Evolutionary conservation across 2,888 invertebrate species (phyloP).

Genomic region (Opisthograptis luteolata): DNA sequence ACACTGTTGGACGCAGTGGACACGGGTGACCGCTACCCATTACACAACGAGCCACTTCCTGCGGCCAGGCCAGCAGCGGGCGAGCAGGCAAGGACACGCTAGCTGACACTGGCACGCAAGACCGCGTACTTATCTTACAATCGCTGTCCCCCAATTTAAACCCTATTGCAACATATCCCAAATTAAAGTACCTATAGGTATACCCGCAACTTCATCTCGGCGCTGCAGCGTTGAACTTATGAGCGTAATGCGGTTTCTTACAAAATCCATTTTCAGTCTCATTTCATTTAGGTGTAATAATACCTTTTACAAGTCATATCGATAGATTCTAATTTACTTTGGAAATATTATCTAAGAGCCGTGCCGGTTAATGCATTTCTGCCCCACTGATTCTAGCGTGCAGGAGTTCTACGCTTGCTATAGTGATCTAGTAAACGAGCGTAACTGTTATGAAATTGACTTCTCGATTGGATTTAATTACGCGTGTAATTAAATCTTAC

Average conservation of each 20-base stretch:
- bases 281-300: no score
- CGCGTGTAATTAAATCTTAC: constrained; percentile 62
- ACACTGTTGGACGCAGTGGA: constrained; percentile 59
- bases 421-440: constrained; percentile 43
- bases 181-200: constrained; percentile 22
- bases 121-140: constrained; percentile 52
- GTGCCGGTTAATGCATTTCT: constrained; percentile 7
- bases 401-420: constrained; percentile 25
- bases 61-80: constrained; percentile 52
- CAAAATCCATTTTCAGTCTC: background rate
- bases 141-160: constrained; percentile 42
- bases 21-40: constrained; percentile 72
- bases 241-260: background rate
- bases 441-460: constrained; percentile 52
- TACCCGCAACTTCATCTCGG: no score
- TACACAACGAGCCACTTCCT: constrained; percentile 77
- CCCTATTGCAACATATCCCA: constrained; percentile 31
- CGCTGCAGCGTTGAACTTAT: constrained; percentile 6
- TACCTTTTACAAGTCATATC: no score
- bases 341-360: background rate
- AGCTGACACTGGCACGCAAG: constrained; percentile 65
- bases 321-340: background rate
- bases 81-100: constrained; percentile 71
- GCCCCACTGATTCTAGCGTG: constrained; percentile 15
- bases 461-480: constrained; percentile 56